phyloP scores from a whole-genome alignment of 2,113 vertebrate species.

The Microtus montanus region DNA sequence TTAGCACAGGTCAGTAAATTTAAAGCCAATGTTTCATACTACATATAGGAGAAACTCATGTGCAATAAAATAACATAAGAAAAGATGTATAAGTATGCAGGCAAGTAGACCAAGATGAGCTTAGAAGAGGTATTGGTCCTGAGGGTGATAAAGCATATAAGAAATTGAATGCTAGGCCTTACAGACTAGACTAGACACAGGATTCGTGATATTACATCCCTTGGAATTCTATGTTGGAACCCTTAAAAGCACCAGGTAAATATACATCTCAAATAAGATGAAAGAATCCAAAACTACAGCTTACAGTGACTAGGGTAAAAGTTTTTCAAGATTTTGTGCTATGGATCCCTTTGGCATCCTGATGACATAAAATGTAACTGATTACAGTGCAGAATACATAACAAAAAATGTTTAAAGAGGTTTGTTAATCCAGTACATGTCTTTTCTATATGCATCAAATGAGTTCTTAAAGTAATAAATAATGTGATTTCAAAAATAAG shows the following conservation, averaged over 20 bases:
- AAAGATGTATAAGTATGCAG: neutral
- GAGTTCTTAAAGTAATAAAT: neutral
- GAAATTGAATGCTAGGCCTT: neutral
- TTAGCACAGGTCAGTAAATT: neutral
- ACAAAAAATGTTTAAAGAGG: neutral
- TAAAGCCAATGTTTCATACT: neutral
- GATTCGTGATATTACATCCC: neutral
- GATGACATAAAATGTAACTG: neutral
- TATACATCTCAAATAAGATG: neutral
- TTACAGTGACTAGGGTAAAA: neutral
- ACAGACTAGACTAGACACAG: neutral
- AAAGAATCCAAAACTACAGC: neutral
- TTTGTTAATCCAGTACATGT: neutral
- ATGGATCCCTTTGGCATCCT: neutral
- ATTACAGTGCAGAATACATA: neutral
- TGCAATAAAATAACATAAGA: neutral
- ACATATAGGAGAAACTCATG: neutral
- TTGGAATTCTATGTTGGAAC: neutral
- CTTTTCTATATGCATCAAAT: neutral
- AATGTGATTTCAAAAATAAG: constrained; percentile 1
- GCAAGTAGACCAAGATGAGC: neutral
- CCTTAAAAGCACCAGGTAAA: neutral
- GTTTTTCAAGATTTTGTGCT: neutral
- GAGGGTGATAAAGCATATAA: neutral
- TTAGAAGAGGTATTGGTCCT: neutral